These are phyloP conservation scores for Larimichthys crocea DNA, from an alignment of 2,113 vertebrate species.

Conservation along the genomic window DNA sequence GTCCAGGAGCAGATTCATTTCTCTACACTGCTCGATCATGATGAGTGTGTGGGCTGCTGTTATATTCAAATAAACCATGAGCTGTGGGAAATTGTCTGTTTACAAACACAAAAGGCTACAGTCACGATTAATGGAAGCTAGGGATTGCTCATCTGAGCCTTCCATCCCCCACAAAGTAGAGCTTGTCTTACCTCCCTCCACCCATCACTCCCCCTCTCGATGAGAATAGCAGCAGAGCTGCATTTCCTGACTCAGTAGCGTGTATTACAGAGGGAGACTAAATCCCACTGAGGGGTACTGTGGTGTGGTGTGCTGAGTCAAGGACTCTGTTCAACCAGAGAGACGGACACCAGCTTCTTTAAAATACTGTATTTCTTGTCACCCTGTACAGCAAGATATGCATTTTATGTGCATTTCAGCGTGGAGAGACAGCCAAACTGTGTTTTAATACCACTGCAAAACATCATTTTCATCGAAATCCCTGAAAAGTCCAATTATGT, in stretches of 20 bases:
- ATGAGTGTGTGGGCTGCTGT: constrained; percentile 26
- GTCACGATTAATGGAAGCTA: constrained; percentile 39
- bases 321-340: constrained; percentile 34
- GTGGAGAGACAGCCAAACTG: neutral
- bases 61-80: constrained; percentile 42
- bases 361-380: constrained; percentile 35
- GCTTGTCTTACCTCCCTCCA: constrained; percentile 41
- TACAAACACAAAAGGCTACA: constrained; percentile 50
- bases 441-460: constrained; percentile 15
- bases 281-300: constrained; percentile 38
- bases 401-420: constrained; percentile 12
- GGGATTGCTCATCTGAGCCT: constrained; percentile 41
- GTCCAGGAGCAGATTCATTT: constrained; percentile 30
- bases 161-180: constrained; percentile 54
- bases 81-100: constrained; percentile 38
- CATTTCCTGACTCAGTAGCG: constrained; percentile 64
- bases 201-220: constrained; percentile 30
- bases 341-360: constrained; percentile 22
- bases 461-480: constrained; percentile 17
- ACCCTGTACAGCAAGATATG: constrained; percentile 14
- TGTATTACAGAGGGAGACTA: constrained; percentile 39
- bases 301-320: constrained; percentile 60
- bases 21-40: constrained; percentile 24
- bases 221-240: constrained; percentile 40
- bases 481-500: constrained; percentile 7